Percentiles rank a stretch among this genome's conserved stretches.
Conservation (phyloP, 2,888 invertebrate genomes). For the Proisotoma minuta region DNA sequence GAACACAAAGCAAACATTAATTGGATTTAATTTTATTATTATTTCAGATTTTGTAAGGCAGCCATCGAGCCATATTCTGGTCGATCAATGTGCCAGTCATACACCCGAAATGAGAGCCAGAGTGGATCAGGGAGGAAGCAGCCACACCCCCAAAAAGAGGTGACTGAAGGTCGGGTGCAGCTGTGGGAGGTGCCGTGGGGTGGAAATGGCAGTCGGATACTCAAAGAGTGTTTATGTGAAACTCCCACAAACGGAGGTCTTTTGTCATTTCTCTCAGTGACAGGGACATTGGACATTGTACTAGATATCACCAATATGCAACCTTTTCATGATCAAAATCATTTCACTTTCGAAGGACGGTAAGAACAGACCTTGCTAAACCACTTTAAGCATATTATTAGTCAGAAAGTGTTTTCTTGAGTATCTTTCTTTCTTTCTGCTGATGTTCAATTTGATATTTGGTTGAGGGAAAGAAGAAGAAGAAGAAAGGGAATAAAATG, state of each 20-base stretch:
- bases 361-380: no score
- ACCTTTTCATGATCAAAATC: constrained; percentile 38
- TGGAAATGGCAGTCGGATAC: constrained; percentile 39
- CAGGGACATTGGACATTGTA: constrained; percentile 32
- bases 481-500: no score
- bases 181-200: constrained; percentile 42
- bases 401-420: no score
- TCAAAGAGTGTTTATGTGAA: constrained; percentile 34
- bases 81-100: constrained; percentile 31
- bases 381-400: no score
- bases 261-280: constrained; percentile 29
- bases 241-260: constrained; percentile 19
- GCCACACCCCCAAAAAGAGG: not conserved
- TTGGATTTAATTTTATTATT: not conserved
- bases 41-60: constrained; percentile 29
- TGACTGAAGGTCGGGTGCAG: constrained; percentile 38
- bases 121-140: no score
- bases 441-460: no score
- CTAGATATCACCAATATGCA: constrained; percentile 35
- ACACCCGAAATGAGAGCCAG: not conserved
- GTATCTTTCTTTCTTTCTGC: no score
- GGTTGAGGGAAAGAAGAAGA: no score
- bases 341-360: constrained; percentile 38
- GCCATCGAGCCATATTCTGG: constrained; percentile 32
- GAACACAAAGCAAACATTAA: no score